These are phyloP conservation scores for Pteronotus mesoamericanus DNA, from an alignment of 2,797 vertebrate genomes.

Conservation along the genomic window DNA sequence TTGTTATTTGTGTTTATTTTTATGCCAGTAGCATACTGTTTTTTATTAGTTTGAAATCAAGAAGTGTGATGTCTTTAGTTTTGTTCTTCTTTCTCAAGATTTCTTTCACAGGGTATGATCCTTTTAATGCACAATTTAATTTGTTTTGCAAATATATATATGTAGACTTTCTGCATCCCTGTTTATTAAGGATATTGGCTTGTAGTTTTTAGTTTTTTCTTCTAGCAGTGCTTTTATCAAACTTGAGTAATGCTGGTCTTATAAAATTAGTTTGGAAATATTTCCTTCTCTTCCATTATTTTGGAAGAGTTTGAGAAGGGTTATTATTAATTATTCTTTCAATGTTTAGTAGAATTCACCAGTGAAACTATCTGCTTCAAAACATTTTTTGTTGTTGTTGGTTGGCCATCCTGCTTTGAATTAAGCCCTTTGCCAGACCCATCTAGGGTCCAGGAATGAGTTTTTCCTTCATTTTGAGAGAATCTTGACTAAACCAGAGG, in stretches of 20 bases:
- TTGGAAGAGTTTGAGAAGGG: background rate
- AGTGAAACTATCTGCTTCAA: background rate
- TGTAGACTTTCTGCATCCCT: background rate
- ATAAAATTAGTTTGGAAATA: background rate
- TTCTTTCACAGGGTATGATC: background rate
- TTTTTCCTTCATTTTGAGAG: background rate
- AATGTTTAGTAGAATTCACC: background rate
- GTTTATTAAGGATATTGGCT: background rate
- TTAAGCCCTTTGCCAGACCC: background rate
- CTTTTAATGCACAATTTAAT: background rate
- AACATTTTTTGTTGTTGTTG: background rate
- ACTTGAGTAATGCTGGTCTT: background rate
- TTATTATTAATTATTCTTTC: background rate
- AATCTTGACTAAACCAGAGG: background rate
- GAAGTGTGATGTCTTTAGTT: background rate
- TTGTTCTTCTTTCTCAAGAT: background rate
- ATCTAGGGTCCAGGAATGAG: background rate
- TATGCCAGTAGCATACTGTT: background rate
- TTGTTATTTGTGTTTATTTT: background rate
- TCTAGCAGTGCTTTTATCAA: background rate
- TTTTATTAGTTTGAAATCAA: background rate
- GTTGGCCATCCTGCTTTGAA: background rate
- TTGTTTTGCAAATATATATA: background rate
- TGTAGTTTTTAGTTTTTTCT: background rate
- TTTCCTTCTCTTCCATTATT: background rate